Percentiles rank a stretch among this genome's conserved stretches.
These are phyloP conservation scores for Crocidura indochinensis DNA, from an alignment of 2,797 vertebrate species.

Conservation along the genomic window DNA sequence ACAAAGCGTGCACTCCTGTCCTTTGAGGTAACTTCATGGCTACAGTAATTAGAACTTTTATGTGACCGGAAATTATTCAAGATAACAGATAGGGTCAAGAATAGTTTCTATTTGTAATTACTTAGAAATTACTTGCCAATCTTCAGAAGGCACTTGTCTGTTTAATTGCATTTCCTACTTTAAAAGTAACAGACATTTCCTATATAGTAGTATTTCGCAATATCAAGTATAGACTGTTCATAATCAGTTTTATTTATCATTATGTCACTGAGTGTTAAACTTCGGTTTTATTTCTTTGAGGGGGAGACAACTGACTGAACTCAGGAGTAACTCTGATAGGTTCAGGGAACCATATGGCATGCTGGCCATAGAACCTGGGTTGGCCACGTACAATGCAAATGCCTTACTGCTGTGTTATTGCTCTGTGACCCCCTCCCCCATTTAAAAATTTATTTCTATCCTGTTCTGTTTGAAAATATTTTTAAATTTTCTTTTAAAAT, in stretches of 20 bases:
- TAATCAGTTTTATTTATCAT: neutral
- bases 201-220: slow-evolving; percentile 41
- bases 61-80: slow-evolving; percentile 1
- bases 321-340: too few relatives aligned
- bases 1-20: neutral
- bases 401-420: too few relatives aligned
- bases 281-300: neutral
- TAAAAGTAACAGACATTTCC: neutral
- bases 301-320: too few relatives aligned
- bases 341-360: too few relatives aligned
- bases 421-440: too few relatives aligned
- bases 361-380: too few relatives aligned
- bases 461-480: too few relatives aligned
- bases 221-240: slow-evolving; percentile 9
- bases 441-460: too few relatives aligned
- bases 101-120: slow-evolving; percentile 39
- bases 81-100: slow-evolving; percentile 10
- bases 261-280: neutral
- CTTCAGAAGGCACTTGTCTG: slow-evolving; percentile 16
- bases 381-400: too few relatives aligned
- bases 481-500: too few relatives aligned
- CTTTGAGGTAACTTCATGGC: neutral
- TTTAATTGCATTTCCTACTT: slow-evolving; percentile 30
- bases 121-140: slow-evolving; percentile 24
- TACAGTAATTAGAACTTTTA: neutral